Conservation (phyloP, 1,140 invertebrate genomes). For the Procambarus virginalis region DNA sequence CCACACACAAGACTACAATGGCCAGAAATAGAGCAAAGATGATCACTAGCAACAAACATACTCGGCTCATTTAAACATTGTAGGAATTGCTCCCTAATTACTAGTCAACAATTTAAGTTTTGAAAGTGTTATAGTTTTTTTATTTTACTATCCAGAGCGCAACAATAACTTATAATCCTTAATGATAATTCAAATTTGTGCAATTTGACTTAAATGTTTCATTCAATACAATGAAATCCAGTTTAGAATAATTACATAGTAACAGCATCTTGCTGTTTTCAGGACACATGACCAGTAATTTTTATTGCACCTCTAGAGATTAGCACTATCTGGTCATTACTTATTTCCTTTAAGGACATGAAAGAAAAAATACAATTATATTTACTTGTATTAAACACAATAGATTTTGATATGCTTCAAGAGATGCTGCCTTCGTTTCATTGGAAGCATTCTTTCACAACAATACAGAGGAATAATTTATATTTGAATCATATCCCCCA, state of each 20-base stretch:
- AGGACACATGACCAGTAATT: background rate
- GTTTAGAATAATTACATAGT: background rate
- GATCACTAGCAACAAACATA: background rate
- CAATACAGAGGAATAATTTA: too few relatives aligned
- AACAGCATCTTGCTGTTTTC: background rate
- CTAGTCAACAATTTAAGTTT: background rate
- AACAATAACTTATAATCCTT: background rate
- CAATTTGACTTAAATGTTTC: background rate
- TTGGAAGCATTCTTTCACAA: too few relatives aligned
- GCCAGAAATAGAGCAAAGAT: background rate
- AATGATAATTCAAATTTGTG: background rate
- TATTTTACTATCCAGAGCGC: background rate
- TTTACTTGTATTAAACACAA: too few relatives aligned
- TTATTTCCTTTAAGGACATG: background rate
- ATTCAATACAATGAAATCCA: background rate
- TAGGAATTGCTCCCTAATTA: background rate
- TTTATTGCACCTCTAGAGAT: background rate
- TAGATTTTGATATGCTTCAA: too few relatives aligned
- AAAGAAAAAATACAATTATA: too few relatives aligned
- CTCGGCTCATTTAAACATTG: background rate
- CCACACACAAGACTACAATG: constrained; percentile 8
- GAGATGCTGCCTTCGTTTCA: too few relatives aligned
- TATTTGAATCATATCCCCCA: too few relatives aligned
- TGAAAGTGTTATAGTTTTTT: background rate
- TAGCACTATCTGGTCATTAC: background rate